Conservation (phyloP, 2,113 vertebrate species). For the Hemiscyllium ocellatum region DNA sequence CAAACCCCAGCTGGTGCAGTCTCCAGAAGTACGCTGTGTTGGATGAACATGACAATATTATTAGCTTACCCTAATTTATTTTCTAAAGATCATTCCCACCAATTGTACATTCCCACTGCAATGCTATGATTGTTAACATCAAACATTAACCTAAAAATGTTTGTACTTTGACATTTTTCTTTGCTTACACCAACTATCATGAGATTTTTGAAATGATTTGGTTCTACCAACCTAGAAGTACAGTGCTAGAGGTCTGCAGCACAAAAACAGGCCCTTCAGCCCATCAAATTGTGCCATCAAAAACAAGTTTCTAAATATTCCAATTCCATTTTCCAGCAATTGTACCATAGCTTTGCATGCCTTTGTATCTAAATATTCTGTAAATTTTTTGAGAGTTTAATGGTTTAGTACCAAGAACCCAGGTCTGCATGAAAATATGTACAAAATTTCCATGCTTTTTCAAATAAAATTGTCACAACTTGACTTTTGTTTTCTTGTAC, state of each 20-base stretch:
- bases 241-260: too few species aligned
- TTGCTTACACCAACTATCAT: too few species aligned
- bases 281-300: too few species aligned
- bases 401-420: background rate
- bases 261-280: too few species aligned
- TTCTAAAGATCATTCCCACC: background rate
- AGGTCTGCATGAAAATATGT: background rate
- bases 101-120: background rate
- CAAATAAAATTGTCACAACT: background rate
- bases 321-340: too few species aligned
- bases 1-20: background rate
- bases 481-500: background rate
- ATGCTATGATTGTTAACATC: background rate
- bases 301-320: too few species aligned
- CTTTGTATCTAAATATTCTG: too few species aligned
- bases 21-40: background rate
- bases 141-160: background rate
- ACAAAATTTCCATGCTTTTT: background rate
- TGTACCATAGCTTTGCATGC: too few species aligned
- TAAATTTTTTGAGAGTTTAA: background rate
- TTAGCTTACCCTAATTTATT: background rate
- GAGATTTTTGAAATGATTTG: background rate
- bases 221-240: too few species aligned
- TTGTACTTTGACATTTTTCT: background rate
- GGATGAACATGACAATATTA: background rate